Conservation (phyloP, 2,113 vertebrate species). For the Phaethornis superciliosus region DNA sequence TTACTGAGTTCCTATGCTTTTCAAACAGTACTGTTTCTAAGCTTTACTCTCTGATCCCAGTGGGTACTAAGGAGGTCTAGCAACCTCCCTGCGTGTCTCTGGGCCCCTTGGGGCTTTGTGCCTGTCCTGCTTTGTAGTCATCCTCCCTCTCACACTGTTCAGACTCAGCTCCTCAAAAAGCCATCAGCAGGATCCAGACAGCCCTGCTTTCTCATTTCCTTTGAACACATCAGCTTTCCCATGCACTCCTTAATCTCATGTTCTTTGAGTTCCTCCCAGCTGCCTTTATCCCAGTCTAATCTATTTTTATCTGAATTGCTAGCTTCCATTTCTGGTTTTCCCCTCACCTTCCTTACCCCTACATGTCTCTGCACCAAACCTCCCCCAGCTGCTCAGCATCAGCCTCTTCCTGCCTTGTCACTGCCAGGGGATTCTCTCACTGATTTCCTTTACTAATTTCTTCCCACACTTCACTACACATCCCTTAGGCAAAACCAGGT, state of each 20-base stretch:
- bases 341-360: neutral
- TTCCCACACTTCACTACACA: neutral
- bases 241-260: neutral
- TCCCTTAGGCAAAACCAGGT: neutral
- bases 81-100: neutral
- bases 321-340: neutral
- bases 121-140: neutral
- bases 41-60: neutral
- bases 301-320: constrained; percentile 19
- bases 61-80: neutral
- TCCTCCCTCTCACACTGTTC: neutral
- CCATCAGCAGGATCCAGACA: neutral
- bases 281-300: constrained; percentile 5
- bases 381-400: neutral
- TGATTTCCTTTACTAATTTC: neutral
- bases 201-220: neutral
- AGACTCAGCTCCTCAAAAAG: neutral
- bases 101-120: neutral
- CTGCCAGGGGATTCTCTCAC: neutral
- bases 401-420: neutral
- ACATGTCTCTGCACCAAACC: neutral
- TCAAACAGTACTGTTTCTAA: neutral
- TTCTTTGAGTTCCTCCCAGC: neutral
- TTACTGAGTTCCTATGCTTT: neutral
- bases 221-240: neutral